Base-by-base conservation (phyloP, 2,113 vertebrate genomes). In the Ondatra zibethicus region DNA sequence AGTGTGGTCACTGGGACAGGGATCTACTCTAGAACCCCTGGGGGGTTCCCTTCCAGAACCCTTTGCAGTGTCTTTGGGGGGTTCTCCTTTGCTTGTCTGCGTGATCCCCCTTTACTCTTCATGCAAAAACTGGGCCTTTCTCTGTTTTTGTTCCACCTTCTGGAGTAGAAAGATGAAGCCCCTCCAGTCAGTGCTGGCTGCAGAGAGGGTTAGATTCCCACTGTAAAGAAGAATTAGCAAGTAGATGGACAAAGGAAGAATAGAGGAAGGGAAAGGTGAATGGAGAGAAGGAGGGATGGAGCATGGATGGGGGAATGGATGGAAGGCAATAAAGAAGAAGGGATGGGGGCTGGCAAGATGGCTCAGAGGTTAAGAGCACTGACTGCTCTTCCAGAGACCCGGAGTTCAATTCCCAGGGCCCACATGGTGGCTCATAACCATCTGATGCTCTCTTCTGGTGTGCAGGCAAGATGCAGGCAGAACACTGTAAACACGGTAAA, bases 101-200 rank as follows among this genome's bases (percentile, higher is more conserved):
- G 10, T 5, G 61, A 25, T 36, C 31, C 86, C 11, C 3, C 27
- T 55, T 36, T 50, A 27, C 12, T 39, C 31, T 3, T 1, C 1
- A 0, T 14, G 66, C 4, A 17, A 86, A 42, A 84, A 13, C 45
- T 3, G 6, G 21, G 25, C 12, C 13, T 65, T 27, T 1, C n/a
- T 27, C 33, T 31, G 9, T 39, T 3, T 36, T 0, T 3, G 31
- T 8, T 68, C 29, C 1, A 0, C 81, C 17, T 33, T 29, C 33
- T 86, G 39, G 55, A 61, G 27, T 0, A 10, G 29, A 33, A 58
- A 45, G 45, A 4, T 58, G 1, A 33, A 75, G 66, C 17, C 23
- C 1, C 16, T 13, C 65, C 65, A 11, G 36, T 31, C 55, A 25
- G 1, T 17, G 33, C 10, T 6, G n/a, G 58, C 8, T 1, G 27